phyloP scores from a whole-genome alignment of 35 echinoderm and acorn worm genomes.

The Eucidaris tribuloides region DNA sequence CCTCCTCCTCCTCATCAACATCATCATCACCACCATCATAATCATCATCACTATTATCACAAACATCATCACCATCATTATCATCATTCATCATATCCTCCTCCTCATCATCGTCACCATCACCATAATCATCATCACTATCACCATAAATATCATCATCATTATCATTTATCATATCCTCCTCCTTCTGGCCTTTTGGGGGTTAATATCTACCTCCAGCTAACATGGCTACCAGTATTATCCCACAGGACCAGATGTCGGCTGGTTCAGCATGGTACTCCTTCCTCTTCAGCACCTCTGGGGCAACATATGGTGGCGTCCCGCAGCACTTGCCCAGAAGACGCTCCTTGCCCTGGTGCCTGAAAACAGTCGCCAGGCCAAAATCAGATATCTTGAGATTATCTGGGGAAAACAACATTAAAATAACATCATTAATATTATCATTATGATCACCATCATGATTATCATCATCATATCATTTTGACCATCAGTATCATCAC shows the following conservation, averaged over 20 bases:
- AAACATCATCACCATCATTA: too few relatives aligned
- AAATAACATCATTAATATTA: neutral
- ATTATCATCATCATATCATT: neutral
- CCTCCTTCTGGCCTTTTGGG: too few relatives aligned
- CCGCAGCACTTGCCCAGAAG: slow-evolving; percentile 77
- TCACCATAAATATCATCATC: too few relatives aligned
- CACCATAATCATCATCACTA: too few relatives aligned
- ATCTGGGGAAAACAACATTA: slow-evolving; percentile 31
- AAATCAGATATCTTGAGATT: slow-evolving; percentile 97
- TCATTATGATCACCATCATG: neutral
- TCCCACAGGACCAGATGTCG: slow-evolving; percentile 97
- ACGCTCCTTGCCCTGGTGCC: slow-evolving; percentile 93
- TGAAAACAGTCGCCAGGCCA: slow-evolving; percentile 89
- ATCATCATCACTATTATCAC: too few relatives aligned
- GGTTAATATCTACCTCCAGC: slow-evolving; percentile 96
- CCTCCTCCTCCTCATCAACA: too few relatives aligned
- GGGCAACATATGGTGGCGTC: slow-evolving; percentile 93
- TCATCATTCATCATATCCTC: too few relatives aligned
- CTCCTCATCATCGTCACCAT: too few relatives aligned
- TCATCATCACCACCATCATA: too few relatives aligned
- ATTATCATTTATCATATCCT: too few relatives aligned
- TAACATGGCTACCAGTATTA: slow-evolving; percentile 96
- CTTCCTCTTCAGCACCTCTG: slow-evolving; percentile 84
- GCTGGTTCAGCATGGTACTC: slow-evolving; percentile 88
- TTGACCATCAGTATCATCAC: neutral